Evolutionary conservation across 2,888 invertebrate genomes (phyloP), one percentile per base, ranked within the genome.

Genomic region (Thumatha senex): DNA sequence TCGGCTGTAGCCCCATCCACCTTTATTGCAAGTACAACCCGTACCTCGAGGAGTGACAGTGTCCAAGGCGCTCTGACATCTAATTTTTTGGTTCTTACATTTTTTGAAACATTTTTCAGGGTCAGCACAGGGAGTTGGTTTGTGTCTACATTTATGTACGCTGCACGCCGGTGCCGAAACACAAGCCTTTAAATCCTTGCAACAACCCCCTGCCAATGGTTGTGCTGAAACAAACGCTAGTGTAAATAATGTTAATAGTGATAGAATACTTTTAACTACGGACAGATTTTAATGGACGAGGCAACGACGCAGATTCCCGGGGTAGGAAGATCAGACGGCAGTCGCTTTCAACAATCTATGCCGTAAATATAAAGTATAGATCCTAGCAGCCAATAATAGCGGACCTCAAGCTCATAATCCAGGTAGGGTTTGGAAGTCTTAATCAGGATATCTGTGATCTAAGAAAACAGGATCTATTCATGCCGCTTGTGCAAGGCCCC

Each of bases 81-180:
- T 87, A 14, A 48, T 48, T 54, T 80, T 85, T 44, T 67, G 63
- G 56, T 67, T 80, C 43, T 74, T 77, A 59, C 85, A 84, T 65
- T 76, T 81, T 48, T 76, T 73, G 63, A 79, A 86, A 67, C 89
- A 89, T 51, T 78, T 71, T 51, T 88, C 85, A 31, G 86, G 89
- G 11, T 77, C 51, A 9, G 82, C 77, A 51, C 89, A 89, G 5
- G 87, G 84, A 14, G 82, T 70, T 34, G 85, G 82, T 31, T 82
- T 76, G 2, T 86, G 89, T 56, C 86, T 76, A 56, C 87, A 89
- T 43, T 59, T 81, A 70, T 88, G 89, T 11, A 64, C 72, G 60
- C 82, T 82, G 73, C 89, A 88, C 62, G 82, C 71, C 40, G 89
- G 86, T 39, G 78, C 86, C 42, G 89, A 88, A 48, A 83, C 68